phyloP scores from a whole-genome alignment of 2,888 invertebrate species.

The Torymus auratus region DNA sequence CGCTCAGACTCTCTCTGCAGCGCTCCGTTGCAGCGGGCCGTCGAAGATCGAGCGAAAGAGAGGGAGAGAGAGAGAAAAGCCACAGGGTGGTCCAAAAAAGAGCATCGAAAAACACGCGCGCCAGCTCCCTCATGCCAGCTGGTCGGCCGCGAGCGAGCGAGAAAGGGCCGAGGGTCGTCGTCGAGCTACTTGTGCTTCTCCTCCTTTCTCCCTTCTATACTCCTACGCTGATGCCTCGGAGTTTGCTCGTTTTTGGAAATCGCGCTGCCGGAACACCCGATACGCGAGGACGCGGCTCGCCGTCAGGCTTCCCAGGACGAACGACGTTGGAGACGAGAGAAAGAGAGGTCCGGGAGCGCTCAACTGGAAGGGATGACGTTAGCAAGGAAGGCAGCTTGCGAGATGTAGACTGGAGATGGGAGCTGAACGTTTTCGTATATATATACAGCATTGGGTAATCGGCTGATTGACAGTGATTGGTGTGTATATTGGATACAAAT shows the following conservation, averaged over 20 bases:
- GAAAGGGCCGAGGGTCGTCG: constrained; percentile 35
- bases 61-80: constrained; percentile 18
- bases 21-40: constrained; percentile 5
- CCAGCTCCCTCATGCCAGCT: constrained; percentile 47
- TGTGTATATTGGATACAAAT: too few relatives aligned
- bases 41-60: constrained; percentile 7
- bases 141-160: constrained; percentile 31
- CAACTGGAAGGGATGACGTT: too few relatives aligned
- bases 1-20: constrained; percentile 14
- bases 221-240: constrained; percentile 11
- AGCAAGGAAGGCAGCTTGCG: too few relatives aligned
- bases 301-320: too few relatives aligned
- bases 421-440: too few relatives aligned
- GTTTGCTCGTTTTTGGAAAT: constrained; percentile 27
- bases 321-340: too few relatives aligned
- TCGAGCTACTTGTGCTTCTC: constrained; percentile 23
- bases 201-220: constrained; percentile 21
- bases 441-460: too few relatives aligned
- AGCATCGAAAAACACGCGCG: constrained; percentile 42
- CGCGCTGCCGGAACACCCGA: constrained; percentile 11
- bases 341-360: too few relatives aligned
- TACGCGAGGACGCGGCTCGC: constrained; percentile 19
- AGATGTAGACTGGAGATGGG: too few relatives aligned
- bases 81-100: constrained; percentile 58
- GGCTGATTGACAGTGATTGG: too few relatives aligned